phyloP scores from a whole-genome alignment of 2,888 invertebrate genomes.

The Protophormia terraenovae region DNA sequence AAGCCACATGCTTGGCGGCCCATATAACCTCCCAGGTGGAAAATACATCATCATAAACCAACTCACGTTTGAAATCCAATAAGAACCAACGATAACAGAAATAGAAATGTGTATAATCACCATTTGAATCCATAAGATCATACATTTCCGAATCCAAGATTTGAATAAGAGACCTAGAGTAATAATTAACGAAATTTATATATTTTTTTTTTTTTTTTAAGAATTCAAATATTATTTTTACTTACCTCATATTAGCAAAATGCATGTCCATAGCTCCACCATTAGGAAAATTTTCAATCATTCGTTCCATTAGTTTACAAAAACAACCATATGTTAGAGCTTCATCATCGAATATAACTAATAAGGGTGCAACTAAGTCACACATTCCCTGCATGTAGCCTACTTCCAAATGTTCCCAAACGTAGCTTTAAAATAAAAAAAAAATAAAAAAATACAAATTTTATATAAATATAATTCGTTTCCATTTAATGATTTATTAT shows the following conservation, averaged over 20 bases:
- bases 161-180: slow-evolving; percentile 88
- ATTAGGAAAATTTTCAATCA: slow-evolving; percentile 95
- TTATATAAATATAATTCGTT: too few relatives aligned
- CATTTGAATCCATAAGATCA: slow-evolving; percentile 96
- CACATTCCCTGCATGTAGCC: slow-evolving; percentile 99
- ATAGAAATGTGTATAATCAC: slow-evolving; percentile 98
- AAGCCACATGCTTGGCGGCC: slow-evolving; percentile 93
- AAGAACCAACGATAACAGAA: slow-evolving; percentile 99
- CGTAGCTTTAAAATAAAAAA: slow-evolving; percentile 85
- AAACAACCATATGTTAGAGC: slow-evolving; percentile 95
- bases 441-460: background rate
- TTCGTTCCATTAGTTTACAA: slow-evolving; percentile 93
- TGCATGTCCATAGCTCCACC: slow-evolving; percentile 97
- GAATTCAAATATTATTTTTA: background rate
- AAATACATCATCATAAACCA: slow-evolving; percentile 96
- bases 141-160: slow-evolving; percentile 96
- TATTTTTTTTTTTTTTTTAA: background rate
- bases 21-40: slow-evolving; percentile 97
- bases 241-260: slow-evolving; percentile 94
- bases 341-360: slow-evolving; percentile 96
- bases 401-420: slow-evolving; percentile 96
- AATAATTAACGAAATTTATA: background rate
- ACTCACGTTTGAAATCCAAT: slow-evolving; percentile 96
- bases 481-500: too few relatives aligned
- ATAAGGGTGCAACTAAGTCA: slow-evolving; percentile 94